These are phyloP conservation scores for Tetramorium bicarinatum DNA, from an alignment of 2,888 invertebrate species.

Conservation along the genomic window DNA sequence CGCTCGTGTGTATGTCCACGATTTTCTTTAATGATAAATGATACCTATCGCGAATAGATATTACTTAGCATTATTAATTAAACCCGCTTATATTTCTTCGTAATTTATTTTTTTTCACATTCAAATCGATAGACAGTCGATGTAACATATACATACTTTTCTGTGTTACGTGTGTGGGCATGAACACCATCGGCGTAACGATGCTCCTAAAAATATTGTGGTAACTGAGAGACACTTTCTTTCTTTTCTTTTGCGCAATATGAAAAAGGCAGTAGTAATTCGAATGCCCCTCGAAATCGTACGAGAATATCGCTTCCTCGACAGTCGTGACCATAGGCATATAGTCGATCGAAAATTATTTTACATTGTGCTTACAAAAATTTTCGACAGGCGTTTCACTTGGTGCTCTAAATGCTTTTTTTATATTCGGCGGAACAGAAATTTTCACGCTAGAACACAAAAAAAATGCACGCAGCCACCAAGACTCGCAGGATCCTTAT, in stretches of 20 bases:
- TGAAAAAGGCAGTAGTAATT: slow-evolving; percentile 69
- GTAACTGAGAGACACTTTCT: slow-evolving; percentile 71
- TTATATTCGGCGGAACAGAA: slow-evolving; percentile 29
- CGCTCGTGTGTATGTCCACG: slow-evolving; percentile 58
- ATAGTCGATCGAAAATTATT: slow-evolving; percentile 34
- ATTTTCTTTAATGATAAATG: slow-evolving; percentile 61
- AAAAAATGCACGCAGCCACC: slow-evolving; percentile 60
- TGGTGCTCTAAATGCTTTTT: slow-evolving; percentile 48
- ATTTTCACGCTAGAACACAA: slow-evolving; percentile 45
- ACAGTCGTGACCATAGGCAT: slow-evolving; percentile 17
- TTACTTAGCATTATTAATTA: slow-evolving; percentile 73
- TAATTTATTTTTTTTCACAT: slow-evolving; percentile 56
- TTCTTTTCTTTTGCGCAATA: slow-evolving; percentile 60
- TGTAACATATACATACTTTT: slow-evolving; percentile 59
- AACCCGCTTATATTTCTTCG: slow-evolving; percentile 65
- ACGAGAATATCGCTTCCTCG: slow-evolving; percentile 7
- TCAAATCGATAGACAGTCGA: slow-evolving; percentile 62
- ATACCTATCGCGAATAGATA: slow-evolving; percentile 69
- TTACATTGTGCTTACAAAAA: slow-evolving; percentile 47
- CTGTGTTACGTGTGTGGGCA: slow-evolving; percentile 37
- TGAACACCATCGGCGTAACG: slow-evolving; percentile 62
- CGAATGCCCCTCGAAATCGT: slow-evolving; percentile 69
- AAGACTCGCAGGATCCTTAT: slow-evolving; percentile 49
- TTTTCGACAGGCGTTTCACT: slow-evolving; percentile 36
- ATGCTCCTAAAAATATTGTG: slow-evolving; percentile 67